A percentile compares a stretch with the other conserved stretches of the same genome.
These are phyloP conservation scores for Habropoda laboriosa DNA, from an alignment of 1,140 invertebrate species.

Conservation along the genomic window DNA sequence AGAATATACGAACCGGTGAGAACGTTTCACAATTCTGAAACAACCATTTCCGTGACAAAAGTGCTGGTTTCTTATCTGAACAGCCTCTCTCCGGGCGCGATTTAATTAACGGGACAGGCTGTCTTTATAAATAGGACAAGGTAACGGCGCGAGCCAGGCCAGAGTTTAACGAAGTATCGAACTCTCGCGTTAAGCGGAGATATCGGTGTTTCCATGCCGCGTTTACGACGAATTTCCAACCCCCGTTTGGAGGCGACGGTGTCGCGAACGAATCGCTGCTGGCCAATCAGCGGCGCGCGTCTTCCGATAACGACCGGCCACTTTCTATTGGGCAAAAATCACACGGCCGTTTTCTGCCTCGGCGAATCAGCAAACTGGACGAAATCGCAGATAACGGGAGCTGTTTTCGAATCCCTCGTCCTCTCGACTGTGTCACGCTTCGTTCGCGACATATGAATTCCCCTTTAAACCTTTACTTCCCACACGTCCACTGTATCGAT, in stretches of 20 bases:
- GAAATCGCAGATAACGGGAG: slow-evolving; percentile 22
- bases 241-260: too few relatives aligned
- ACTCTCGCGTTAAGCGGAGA: not conserved
- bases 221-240: slow-evolving; percentile 12
- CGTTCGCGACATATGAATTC: not conserved
- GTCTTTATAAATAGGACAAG: slow-evolving; percentile 24
- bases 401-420: not conserved
- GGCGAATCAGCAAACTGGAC: slow-evolving; percentile 1
- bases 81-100: not conserved
- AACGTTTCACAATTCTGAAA: not conserved
- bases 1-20: too few relatives aligned
- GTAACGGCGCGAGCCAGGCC: not conserved
- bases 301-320: slow-evolving; percentile 6
- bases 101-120: slow-evolving; percentile 32
- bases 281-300: slow-evolving; percentile 26
- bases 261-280: not conserved
- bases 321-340: slow-evolving; percentile 29
- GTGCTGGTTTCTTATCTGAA: not conserved
- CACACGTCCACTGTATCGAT: not conserved
- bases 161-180: slow-evolving; percentile 2
- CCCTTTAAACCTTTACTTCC: not conserved
- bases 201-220: not conserved
- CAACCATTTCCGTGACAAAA: slow-evolving; percentile 1
- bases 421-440: not conserved
- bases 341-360: not conserved